A percentile compares a stretch with the other conserved stretches of the same genome.
Conservation (phyloP, 2,888 invertebrate genomes). For the Athalia rosae region DNA sequence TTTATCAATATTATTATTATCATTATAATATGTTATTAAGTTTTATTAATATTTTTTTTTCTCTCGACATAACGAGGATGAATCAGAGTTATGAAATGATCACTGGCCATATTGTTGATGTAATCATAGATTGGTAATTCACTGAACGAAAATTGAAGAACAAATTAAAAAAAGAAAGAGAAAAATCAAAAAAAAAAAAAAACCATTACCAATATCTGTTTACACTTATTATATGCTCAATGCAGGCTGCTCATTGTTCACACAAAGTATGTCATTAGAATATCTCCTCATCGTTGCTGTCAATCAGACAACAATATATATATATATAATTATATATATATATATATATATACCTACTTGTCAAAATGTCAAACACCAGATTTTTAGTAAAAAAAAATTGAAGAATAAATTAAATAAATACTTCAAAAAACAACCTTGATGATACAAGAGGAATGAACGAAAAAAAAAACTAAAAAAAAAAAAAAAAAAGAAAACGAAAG, state of each 20-base stretch:
- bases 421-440: slow-evolving; percentile 30
- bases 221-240: slow-evolving; percentile 25
- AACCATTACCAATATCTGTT: slow-evolving; percentile 32
- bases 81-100: slow-evolving; percentile 8
- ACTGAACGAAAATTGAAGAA: neutral
- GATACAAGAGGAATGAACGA: slow-evolving; percentile 44
- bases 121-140: slow-evolving; percentile 37
- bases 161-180: too few relatives aligned
- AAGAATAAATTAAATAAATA: slow-evolving; percentile 44
- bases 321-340: neutral
- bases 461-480: slow-evolving; percentile 17
- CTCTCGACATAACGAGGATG: neutral
- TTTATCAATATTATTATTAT: neutral
- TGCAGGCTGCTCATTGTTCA: slow-evolving; percentile 24
- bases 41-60: neutral
- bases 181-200: too few relatives aligned
- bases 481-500: neutral
- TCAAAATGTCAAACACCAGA: slow-evolving; percentile 43
- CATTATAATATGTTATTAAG: neutral
- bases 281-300: slow-evolving; percentile 26
- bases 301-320: neutral
- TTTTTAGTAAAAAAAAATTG: slow-evolving; percentile 46
- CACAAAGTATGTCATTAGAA: slow-evolving; percentile 22
- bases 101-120: slow-evolving; percentile 17
- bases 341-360: slow-evolving; percentile 7